Conservation (phyloP, 2,113 vertebrate species). For the Nycticryphes semicollaris region DNA sequence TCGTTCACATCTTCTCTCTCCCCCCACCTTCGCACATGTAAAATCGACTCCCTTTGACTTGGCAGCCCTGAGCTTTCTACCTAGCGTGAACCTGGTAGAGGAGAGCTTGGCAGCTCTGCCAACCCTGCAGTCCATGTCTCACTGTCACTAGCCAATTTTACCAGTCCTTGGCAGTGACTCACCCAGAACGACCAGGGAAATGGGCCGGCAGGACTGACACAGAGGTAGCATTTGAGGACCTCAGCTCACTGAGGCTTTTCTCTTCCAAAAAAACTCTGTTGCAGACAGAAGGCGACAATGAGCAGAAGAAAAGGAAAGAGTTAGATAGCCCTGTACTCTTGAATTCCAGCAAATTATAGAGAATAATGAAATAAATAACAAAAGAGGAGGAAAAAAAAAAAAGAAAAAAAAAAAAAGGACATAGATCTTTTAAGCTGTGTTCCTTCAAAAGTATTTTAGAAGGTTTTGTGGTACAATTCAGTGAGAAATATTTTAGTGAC, state of each 20-base stretch:
- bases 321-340: neutral
- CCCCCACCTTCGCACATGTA: neutral
- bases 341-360: neutral
- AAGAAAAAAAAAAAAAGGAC: neutral
- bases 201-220: neutral
- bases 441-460: neutral
- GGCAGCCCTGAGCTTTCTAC: neutral
- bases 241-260: neutral
- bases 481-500: neutral
- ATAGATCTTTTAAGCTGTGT: neutral
- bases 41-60: conserved; percentile 10
- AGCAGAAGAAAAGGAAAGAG: neutral
- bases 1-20: neutral
- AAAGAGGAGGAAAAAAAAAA: accelerated
- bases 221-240: neutral
- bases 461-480: neutral
- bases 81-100: neutral
- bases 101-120: neutral
- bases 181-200: neutral
- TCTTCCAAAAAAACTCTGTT: neutral
- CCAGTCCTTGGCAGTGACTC: neutral
- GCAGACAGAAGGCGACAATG: neutral
- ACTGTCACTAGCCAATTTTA: neutral
- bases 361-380: neutral
- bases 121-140: neutral